phyloP scores from a whole-genome alignment of 1,140 invertebrate species.

The Kradibia gibbosae region DNA sequence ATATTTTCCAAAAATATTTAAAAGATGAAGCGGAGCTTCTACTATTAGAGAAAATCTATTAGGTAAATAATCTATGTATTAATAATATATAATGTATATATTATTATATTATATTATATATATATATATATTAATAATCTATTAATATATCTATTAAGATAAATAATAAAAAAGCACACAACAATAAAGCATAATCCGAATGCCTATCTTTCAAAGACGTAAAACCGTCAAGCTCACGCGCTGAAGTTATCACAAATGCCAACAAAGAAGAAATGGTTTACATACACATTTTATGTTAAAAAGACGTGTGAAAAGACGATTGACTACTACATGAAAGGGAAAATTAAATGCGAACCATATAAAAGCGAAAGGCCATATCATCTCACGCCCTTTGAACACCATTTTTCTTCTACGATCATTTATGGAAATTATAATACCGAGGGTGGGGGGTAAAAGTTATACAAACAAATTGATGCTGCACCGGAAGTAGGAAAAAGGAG shows the following conservation, averaged over 20 bases:
- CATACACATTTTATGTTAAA: slow-evolving; percentile 21
- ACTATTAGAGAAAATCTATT: too few relatives aligned
- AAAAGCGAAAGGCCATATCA: not conserved
- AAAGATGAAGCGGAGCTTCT: too few relatives aligned
- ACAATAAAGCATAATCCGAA: not conserved
- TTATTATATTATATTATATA: too few relatives aligned
- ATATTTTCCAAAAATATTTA: too few relatives aligned
- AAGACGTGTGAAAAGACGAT: slow-evolving; percentile 13
- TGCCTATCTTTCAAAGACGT: not conserved
- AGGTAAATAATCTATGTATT: too few relatives aligned
- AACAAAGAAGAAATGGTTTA: slow-evolving; percentile 24
- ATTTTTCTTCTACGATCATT: slow-evolving; percentile 10
- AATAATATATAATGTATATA: too few relatives aligned
- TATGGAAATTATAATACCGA: slow-evolving; percentile 8
- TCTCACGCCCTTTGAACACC: not conserved
- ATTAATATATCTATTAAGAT: too few relatives aligned
- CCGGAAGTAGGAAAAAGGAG: not conserved
- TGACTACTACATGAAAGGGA: not conserved
- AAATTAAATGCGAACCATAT: not conserved
- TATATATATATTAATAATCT: too few relatives aligned
- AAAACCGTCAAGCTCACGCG: slow-evolving; percentile 5
- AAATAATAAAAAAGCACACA: not conserved
- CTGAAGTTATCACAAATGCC: slow-evolving; percentile 3
- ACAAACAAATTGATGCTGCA: not conserved
- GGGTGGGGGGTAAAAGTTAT: not conserved